Conservation (phyloP, 2,113 vertebrate species). For the Saccopteryx bilineata region DNA sequence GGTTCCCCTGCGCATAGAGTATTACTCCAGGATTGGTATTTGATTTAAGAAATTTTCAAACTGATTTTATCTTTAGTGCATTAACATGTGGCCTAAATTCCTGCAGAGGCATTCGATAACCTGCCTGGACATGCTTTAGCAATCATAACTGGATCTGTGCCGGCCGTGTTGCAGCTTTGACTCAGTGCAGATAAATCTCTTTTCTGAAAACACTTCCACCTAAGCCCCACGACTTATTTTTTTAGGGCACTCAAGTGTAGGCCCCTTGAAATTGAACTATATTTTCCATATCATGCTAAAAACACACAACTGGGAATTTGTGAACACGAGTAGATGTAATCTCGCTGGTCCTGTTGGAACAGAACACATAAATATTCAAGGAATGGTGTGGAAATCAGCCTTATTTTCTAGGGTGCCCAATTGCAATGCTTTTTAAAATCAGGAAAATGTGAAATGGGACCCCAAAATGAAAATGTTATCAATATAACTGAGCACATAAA, state of each 20-base stretch:
- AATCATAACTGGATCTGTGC: constrained; percentile 54
- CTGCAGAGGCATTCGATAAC: constrained; percentile 73
- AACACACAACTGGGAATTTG: constrained; percentile 63
- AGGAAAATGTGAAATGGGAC: constrained; percentile 64
- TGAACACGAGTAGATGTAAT: constrained; percentile 59
- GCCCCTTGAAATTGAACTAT: not conserved
- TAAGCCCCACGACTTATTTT: constrained; percentile 50
- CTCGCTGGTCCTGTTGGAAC: constrained; percentile 55
- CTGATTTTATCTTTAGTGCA: constrained; percentile 80
- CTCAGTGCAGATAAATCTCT: constrained; percentile 65
- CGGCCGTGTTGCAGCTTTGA: constrained; percentile 57
- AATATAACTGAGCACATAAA: not conserved
- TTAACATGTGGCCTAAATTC: constrained; percentile 74
- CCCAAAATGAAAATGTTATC: constrained; percentile 37
- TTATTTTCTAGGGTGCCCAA: constrained; percentile 61
- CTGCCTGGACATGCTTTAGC: constrained; percentile 56
- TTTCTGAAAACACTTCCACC: constrained; percentile 56
- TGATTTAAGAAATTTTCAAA: constrained; percentile 81
- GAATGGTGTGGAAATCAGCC: constrained; percentile 57
- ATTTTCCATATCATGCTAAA: constrained; percentile 35
- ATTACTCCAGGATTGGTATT: constrained; percentile 75
- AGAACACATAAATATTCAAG: constrained; percentile 63
- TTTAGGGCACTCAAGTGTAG: constrained; percentile 53
- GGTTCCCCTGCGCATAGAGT: constrained; percentile 56
- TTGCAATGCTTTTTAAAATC: constrained; percentile 68